phyloP scores from a whole-genome alignment of 2,113 vertebrate species.

The Sceloporus tristichus region DNA sequence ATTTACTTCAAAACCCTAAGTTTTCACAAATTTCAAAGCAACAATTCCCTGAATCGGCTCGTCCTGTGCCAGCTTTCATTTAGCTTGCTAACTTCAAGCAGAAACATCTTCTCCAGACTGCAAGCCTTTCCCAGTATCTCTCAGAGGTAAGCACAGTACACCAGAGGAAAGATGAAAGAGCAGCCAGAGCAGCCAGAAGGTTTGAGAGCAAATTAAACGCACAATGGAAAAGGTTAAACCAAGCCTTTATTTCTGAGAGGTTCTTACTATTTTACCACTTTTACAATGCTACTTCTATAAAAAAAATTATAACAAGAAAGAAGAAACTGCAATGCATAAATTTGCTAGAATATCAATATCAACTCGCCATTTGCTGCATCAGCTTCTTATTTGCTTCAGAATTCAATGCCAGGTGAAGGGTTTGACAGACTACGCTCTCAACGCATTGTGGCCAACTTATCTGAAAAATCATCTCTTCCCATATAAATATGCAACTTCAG shows the following conservation, averaged over 20 bases:
- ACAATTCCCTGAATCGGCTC: neutral
- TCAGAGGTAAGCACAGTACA: neutral
- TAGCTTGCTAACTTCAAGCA: slow-evolving; percentile 26
- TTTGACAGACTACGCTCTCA: no score
- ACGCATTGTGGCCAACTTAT: no score
- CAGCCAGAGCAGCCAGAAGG: neutral
- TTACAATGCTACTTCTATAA: neutral
- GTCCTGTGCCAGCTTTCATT: neutral
- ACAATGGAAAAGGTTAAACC: neutral
- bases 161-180: neutral
- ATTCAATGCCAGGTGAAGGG: no score
- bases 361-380: no score
- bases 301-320: neutral
- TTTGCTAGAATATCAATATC: neutral
- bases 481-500: no score
- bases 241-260: neutral
- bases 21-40: slow-evolving; percentile 4
- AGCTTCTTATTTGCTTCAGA: no score
- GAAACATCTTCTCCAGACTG: neutral
- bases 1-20: slow-evolving; percentile 22
- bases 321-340: neutral
- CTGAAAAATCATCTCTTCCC: no score
- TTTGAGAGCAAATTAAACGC: neutral
- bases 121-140: neutral
- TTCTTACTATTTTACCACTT: neutral